phyloP scores from a whole-genome alignment of 1,140 invertebrate genomes.

The Helicoverpa zea region DNA sequence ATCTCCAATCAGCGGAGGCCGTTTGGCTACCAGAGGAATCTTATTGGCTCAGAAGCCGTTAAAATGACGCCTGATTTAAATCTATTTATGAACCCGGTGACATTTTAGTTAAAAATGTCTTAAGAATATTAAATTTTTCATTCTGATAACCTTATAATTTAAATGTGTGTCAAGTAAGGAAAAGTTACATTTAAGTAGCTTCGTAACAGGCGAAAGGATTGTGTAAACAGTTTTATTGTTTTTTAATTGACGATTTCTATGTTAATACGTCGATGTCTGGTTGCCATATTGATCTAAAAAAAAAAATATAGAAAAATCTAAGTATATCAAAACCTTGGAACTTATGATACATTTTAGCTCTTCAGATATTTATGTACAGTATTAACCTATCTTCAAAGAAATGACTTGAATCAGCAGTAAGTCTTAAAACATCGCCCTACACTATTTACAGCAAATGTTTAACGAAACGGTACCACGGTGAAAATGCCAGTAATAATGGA shows the following conservation, averaged over 20 bases:
- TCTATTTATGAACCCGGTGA: slow-evolving; percentile 29
- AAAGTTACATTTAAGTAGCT: background rate
- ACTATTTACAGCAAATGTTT: too few species aligned
- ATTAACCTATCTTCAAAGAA: too few species aligned
- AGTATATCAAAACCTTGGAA: too few species aligned
- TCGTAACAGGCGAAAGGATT: slow-evolving; percentile 24
- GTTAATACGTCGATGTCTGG: background rate
- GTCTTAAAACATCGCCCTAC: too few species aligned
- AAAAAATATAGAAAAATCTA: too few species aligned
- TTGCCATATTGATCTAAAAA: background rate
- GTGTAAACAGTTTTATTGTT: slow-evolving; percentile 8
- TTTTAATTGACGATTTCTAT: slow-evolving; percentile 39
- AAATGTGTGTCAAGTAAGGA: background rate
- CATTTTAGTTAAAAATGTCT: slow-evolving; percentile 42
- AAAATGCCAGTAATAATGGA: background rate
- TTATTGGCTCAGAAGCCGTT: slow-evolving; percentile 34
- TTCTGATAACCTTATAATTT: background rate
- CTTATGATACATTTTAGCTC: too few species aligned
- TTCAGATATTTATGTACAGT: too few species aligned
- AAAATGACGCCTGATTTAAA: slow-evolving; percentile 29
- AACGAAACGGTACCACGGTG: too few species aligned
- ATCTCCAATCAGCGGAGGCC: slow-evolving; percentile 35
- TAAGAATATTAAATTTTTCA: slow-evolving; percentile 8
- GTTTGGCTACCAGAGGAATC: slow-evolving; percentile 25
- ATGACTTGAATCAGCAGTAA: too few species aligned